Conservation (phyloP, 2,888 invertebrate genomes). For the Pollenia griseotomentosa region DNA sequence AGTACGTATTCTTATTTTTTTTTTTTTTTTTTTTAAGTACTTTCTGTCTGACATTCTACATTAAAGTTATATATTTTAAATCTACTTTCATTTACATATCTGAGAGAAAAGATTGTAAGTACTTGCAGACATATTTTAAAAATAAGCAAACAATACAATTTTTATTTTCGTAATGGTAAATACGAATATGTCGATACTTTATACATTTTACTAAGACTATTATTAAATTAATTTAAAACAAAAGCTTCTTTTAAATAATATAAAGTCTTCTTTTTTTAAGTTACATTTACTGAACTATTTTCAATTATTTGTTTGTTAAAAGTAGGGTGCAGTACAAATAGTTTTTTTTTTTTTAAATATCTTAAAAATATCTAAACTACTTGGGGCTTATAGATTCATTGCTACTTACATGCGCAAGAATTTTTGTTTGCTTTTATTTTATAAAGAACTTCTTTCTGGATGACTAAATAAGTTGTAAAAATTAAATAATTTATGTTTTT, state of each 20-base stretch:
- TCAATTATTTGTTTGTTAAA: not conserved
- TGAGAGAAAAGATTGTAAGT: not conserved
- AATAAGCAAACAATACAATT: not conserved
- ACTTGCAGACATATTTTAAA: conserved; percentile 6
- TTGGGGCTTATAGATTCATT: not conserved
- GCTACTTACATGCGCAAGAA: not conserved
- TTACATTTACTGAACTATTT: too few relatives aligned
- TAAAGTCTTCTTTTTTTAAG: too few relatives aligned
- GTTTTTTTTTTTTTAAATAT: not conserved
- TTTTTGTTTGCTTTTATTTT: not conserved
- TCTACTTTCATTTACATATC: conserved; percentile 21
- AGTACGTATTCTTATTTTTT: not conserved
- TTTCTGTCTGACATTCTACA: not conserved
- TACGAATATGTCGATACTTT: not conserved
- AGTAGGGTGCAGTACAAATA: not conserved
- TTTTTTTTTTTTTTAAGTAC: not conserved
- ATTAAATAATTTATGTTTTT: conserved; percentile 50
- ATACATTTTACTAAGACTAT: not conserved
- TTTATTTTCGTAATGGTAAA: not conserved
- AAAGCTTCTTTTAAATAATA: too few relatives aligned
- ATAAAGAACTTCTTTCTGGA: conserved; percentile 33
- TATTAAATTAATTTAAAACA: too few relatives aligned
- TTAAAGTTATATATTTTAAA: not conserved
- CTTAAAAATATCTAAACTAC: not conserved
- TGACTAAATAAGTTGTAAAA: conserved; percentile 53